phyloP scores from a whole-genome alignment of 2,888 invertebrate species.

The Brachylomia viminalis region DNA sequence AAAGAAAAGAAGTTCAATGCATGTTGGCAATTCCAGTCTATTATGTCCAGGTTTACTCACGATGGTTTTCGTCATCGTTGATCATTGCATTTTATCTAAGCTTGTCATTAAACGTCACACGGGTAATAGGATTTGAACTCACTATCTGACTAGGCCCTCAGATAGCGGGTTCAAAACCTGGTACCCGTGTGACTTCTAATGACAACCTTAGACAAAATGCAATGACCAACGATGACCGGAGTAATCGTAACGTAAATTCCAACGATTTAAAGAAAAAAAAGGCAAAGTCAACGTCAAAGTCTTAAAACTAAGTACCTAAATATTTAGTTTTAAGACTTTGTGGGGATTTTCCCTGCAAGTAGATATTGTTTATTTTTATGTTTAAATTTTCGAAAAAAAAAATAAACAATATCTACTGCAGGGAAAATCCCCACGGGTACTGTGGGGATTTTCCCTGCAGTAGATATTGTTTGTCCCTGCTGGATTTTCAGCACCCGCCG shows the following conservation, averaged over 20 bases:
- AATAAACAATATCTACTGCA: too few relatives aligned
- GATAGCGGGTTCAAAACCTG: background rate
- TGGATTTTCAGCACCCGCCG: too few relatives aligned
- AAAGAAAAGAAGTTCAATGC: background rate
- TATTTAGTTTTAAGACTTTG: background rate
- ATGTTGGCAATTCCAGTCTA: background rate
- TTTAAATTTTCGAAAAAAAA: too few relatives aligned
- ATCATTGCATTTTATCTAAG: background rate
- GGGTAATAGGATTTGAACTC: background rate
- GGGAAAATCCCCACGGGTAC: too few relatives aligned
- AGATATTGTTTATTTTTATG: too few relatives aligned
- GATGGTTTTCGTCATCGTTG: background rate
- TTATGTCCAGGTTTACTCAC: background rate
- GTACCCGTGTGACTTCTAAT: background rate
- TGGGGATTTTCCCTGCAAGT: too few relatives aligned
- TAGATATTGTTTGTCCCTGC: too few relatives aligned
- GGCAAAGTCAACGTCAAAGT: too few relatives aligned
- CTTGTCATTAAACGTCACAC: background rate
- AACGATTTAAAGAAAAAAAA: background rate
- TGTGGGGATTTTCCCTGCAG: too few relatives aligned
- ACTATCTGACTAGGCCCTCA: too few relatives aligned
- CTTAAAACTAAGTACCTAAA: too few relatives aligned
- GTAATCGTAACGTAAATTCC: background rate
- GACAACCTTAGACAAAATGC: background rate
- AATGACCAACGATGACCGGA: background rate